Conservation (phyloP, 1,140 invertebrate genomes). For the Cyrtorhinus lividipennis region DNA sequence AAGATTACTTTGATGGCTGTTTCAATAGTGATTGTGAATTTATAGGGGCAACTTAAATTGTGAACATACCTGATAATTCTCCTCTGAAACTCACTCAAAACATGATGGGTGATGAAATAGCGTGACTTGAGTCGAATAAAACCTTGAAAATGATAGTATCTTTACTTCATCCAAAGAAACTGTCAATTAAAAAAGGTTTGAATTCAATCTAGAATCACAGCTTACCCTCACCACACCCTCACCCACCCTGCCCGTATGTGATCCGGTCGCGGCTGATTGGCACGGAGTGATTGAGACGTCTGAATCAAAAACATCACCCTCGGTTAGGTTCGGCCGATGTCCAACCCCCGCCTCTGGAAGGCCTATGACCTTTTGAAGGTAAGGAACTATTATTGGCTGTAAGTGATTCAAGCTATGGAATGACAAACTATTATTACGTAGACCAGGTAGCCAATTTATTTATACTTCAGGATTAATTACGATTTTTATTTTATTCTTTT, state of each 20-base stretch:
- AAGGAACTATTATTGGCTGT: too few relatives aligned
- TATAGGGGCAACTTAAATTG: too few relatives aligned
- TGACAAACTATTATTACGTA: too few relatives aligned
- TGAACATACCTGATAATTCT: too few relatives aligned
- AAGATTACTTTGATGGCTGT: too few relatives aligned
- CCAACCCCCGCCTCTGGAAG: background rate
- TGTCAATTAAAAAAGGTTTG: background rate
- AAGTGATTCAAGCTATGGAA: too few relatives aligned
- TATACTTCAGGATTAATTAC: too few relatives aligned
- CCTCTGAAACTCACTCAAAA: too few relatives aligned
- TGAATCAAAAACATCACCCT: slow-evolving; percentile 18
- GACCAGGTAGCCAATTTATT: too few relatives aligned
- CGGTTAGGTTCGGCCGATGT: background rate
- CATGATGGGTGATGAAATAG: background rate
- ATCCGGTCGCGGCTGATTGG: slow-evolving; percentile 11
- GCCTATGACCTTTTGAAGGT: background rate
- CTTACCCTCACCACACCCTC: background rate
- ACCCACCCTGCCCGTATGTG: background rate
- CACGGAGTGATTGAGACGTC: slow-evolving; percentile 10
- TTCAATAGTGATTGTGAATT: too few relatives aligned
- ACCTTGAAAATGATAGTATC: background rate
- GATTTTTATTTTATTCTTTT: too few relatives aligned
- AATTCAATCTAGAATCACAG: background rate
- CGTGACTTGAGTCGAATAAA: background rate
- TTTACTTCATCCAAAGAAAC: background rate